These are phyloP conservation scores for Chironomus tentans DNA, from an alignment of 2,888 invertebrate genomes.

Conservation along the genomic window DNA sequence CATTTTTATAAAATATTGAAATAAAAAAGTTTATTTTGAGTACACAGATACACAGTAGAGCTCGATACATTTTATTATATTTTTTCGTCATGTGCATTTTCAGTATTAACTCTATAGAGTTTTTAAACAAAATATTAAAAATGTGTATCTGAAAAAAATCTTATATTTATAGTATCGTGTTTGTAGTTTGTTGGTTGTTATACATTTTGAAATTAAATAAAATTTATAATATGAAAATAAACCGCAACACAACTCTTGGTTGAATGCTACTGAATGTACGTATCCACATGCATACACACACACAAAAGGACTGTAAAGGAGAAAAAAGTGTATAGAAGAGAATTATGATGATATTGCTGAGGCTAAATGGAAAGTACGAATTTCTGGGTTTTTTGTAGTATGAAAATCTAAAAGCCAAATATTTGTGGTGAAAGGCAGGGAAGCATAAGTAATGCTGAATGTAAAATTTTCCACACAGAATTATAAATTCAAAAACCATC, in stretches of 20 bases:
- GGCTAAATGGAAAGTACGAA: not conserved
- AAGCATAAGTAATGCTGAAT: not conserved
- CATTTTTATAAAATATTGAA: no score
- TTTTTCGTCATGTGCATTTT: no score
- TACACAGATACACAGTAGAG: no score
- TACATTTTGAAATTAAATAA: not conserved
- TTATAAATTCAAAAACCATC: not conserved
- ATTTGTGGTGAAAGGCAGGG: constrained; percentile 7
- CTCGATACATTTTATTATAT: no score
- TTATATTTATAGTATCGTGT: no score
- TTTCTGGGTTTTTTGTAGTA: not conserved
- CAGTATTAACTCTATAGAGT: no score
- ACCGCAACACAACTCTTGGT: not conserved
- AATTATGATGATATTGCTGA: not conserved
- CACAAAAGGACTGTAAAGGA: not conserved
- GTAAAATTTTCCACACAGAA: constrained; percentile 2
- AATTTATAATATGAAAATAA: not conserved
- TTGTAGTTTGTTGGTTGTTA: no score
- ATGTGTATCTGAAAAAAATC: no score
- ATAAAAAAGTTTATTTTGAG: no score
- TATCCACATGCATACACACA: not conserved
- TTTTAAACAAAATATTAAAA: no score
- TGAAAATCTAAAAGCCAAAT: constrained; percentile 9
- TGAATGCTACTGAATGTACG: not conserved
- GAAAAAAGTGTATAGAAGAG: not conserved